Evolutionary conservation across 2,888 invertebrate genomes (phyloP), one percentile per base, ranked within the genome.

Genomic region (Himalopsyche tibetana): DNA sequence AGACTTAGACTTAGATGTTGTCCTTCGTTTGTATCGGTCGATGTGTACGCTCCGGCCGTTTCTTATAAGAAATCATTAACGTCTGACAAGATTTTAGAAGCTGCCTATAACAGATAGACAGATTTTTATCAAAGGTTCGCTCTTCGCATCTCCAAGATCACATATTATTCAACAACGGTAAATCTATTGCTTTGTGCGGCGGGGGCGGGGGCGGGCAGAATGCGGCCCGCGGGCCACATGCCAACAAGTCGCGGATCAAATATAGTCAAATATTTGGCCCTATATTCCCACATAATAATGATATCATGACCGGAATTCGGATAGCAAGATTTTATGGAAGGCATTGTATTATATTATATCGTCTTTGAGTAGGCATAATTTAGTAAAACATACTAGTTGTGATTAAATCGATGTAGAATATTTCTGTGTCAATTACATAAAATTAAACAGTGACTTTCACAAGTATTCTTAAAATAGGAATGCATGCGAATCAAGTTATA

Each of bases 51-150:
- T 28, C 38, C 36, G 74, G 12, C 36, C 74, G 38, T 74, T 74
- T 74, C 74, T 36, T 74, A 38, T 38, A 36, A 74, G 36, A 74
- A 74, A 74, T 74, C 74, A 74, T 74, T 74, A 74, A 36, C 38
- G 36, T 74, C 74, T 38, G 74, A 74, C 74, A 74, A 74, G 74
- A 36, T 74, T 74, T 11, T 74, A 74, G 74, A 74, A 74, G 74
- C 74, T 19, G 63, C 28, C 74, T 36, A 36, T 74, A 74, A 74
- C 36, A 74, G 28, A 63, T 63, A n/a, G 74, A 74, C 74, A 74
- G 74, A 74, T 74, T 74, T 74, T 74, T 74, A 74, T 74, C 74
- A 74, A 74, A 74, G 38, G 74, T 74, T 74, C 36, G 36, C 36
- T 74, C 36, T 36, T 38, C 74, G 38, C 74, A 36, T 74, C 74